Percentiles rank a stretch among this genome's conserved stretches.
Evolutionary conservation across 2,113 vertebrate species (phyloP).

Genomic region (Abramis brama): DNA sequence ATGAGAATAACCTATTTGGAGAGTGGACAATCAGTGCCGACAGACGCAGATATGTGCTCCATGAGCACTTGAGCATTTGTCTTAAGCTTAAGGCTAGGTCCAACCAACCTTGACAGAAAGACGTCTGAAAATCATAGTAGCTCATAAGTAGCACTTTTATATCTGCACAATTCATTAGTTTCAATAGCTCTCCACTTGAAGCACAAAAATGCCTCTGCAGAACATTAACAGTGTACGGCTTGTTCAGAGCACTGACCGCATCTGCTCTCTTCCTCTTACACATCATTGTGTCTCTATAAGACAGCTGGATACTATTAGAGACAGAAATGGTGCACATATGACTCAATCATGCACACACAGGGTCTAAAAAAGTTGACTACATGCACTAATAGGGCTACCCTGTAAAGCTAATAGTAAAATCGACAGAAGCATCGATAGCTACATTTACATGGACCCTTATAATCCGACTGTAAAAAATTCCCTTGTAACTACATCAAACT

Average conservation of each 20-base stretch:
- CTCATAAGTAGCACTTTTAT: constrained; percentile 12
- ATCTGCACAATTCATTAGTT: constrained; percentile 12
- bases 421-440: neutral
- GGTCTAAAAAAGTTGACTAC: neutral
- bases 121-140: neutral
- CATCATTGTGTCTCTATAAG: constrained; percentile 13
- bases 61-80: neutral
- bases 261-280: constrained; percentile 25
- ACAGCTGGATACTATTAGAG: constrained; percentile 15
- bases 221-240: neutral
- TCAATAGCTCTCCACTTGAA: neutral
- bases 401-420: neutral
- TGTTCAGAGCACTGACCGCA: neutral
- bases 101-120: constrained; percentile 17
- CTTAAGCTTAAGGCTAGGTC: neutral
- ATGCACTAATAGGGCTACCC: neutral
- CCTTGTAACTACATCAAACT: too few species aligned
- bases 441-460: too few species aligned
- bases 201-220: neutral
- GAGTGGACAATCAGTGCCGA: neutral
- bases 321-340: neutral
- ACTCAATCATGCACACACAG: neutral
- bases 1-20: neutral
- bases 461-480: too few species aligned
- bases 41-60: neutral